Conservation (phyloP, 2,113 vertebrate species). For the Atrichornis clamosus region DNA sequence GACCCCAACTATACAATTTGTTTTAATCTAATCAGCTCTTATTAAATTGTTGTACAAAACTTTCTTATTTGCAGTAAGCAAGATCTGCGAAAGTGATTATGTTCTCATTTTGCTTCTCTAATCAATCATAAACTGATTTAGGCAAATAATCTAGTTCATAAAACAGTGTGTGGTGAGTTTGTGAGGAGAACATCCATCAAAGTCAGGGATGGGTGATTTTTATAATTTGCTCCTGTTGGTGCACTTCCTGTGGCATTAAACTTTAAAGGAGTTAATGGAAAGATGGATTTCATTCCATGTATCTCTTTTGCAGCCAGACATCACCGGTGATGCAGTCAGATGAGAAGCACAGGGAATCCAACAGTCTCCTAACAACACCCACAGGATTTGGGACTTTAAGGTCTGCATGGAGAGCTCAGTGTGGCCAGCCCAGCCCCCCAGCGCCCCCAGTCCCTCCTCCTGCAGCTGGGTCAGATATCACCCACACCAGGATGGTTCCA, state of each 20-base stretch:
- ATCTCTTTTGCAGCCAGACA: neutral
- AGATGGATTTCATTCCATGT: neutral
- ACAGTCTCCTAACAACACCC: neutral
- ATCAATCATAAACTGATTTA: slow-evolving; percentile 38
- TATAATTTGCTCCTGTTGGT: slow-evolving; percentile 22
- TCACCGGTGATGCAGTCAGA: neutral
- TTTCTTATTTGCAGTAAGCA: slow-evolving; percentile 25
- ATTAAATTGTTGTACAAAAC: neutral
- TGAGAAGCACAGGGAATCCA: neutral
- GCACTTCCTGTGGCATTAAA: slow-evolving; percentile 1
- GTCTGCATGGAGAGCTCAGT: neutral
- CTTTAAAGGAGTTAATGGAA: neutral
- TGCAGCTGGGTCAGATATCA: neutral
- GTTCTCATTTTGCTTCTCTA: slow-evolving; percentile 14
- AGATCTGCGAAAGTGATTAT: slow-evolving; percentile 10
- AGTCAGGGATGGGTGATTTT: slow-evolving; percentile 9
- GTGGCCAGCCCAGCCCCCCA: neutral
- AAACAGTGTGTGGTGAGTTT: neutral
- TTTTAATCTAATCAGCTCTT: slow-evolving; percentile 20
- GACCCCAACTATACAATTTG: neutral
- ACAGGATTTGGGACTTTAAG: neutral
- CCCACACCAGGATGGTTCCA: neutral
- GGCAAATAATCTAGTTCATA: slow-evolving; percentile 32
- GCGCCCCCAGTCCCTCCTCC: neutral
- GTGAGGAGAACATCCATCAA: slow-evolving; percentile 29